Evolutionary conservation across 2,113 vertebrate genomes (phyloP).

Genomic region (Tenebrosternarchus preto): DNA sequence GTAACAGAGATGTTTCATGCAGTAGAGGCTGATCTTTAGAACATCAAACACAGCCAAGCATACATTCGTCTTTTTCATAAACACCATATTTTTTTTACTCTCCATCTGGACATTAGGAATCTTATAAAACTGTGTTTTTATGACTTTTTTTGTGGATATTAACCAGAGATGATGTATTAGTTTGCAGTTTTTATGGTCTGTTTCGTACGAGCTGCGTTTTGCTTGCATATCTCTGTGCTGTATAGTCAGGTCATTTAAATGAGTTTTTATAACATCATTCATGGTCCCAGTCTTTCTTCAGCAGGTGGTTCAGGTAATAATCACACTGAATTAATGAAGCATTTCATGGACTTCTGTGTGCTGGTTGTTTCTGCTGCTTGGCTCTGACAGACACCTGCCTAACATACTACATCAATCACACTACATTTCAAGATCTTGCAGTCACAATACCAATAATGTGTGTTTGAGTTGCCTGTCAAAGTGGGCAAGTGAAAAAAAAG

Average conservation of each 20-base stretch:
- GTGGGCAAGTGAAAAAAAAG: not conserved
- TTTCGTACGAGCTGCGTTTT: not conserved
- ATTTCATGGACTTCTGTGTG: not conserved
- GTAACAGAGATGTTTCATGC: constrained; percentile 25
- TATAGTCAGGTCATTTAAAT: not conserved
- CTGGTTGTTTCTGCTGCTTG: not conserved
- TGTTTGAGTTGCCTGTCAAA: not conserved
- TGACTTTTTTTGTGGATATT: not conserved
- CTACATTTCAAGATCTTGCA: not conserved
- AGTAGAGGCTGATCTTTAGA: not conserved
- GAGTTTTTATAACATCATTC: not conserved
- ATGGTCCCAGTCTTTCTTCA: not conserved
- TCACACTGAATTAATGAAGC: constrained; percentile 3
- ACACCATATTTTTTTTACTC: not conserved
- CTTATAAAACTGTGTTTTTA: not conserved
- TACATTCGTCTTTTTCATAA: not conserved
- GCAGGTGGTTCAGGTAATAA: not conserved
- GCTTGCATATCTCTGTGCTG: not conserved
- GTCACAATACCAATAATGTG: not conserved
- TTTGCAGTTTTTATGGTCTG: not conserved
- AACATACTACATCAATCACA: not conserved
- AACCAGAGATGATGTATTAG: not conserved
- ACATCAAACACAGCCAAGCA: not conserved
- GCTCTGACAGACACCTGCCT: not conserved
- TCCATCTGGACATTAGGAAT: not conserved